Base-by-base conservation (phyloP, 1,140 invertebrate species). In the Drosophila neocordata region DNA sequence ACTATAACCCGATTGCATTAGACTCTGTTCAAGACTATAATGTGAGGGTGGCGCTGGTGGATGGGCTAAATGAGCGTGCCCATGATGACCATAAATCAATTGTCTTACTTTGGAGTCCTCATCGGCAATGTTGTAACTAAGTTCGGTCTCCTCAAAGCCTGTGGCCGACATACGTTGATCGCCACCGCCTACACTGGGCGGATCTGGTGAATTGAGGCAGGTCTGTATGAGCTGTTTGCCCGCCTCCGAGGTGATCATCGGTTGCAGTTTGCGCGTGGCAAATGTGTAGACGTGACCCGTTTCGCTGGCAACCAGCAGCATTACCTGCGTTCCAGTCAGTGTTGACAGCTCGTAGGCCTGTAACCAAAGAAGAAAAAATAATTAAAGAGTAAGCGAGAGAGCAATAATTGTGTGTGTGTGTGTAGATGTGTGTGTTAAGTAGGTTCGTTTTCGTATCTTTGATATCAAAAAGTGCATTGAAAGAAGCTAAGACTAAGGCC, bases 261-360 rank as follows among this genome's bases (percentile, higher is more conserved):
- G 99, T 92, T 99, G 98, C 44, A 99, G 94, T 92, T 99, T 99
- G 62, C 98, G 94, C 53, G 99, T 99, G 34, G 99, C 99, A 93
- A 99, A 99, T 55, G 99, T 99, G 93, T 99, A 99, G 77, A 99
- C 99, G 93, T 99, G 99, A 4, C 99, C 98, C 11, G 97, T 99
- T 92, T 99, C 98, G 35, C 97, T 98, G 31, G 97, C 98, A 62
- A 99, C 98, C 84, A 99, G 93, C 61, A 99, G 93, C 97, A 98
- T 99, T 91, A 99, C 98, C 93, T 99, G 98, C 11, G 99, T 99
- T 12, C 99, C 99, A 52, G 99, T 99, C 92, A 99, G 92, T 63
- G 98, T 99, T 65, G 99, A 99, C 88, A 99, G 92, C 93, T 99
- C 99, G 94, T 99, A 99, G 15, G 99, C 98, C 98, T 99, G 76